Evolutionary conservation across 2,888 invertebrate genomes (phyloP), one percentile per base, ranked within the genome.

Genomic region (Panorpa germanica): DNA sequence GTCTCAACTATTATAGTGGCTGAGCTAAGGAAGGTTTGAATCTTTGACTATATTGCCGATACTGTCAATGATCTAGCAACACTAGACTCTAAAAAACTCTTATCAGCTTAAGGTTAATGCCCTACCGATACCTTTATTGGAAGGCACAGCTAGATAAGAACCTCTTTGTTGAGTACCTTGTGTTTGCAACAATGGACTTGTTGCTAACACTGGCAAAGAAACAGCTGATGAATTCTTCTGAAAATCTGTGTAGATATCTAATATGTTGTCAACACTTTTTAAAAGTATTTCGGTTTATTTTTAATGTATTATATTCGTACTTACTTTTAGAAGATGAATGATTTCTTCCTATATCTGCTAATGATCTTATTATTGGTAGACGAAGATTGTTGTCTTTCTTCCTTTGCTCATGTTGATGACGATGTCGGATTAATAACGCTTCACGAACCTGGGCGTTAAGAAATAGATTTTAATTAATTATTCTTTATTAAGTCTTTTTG

Each of bases 311-410:
- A 32, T 16, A 23, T 31, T 37, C 22, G 25, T 43, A 77, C 85
- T 80, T 61, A 86, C 90, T 90, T 73, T 85, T 88, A 39, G 82
- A 81, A 9, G 90, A 81, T 29, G 93, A 93, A 54, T 91, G 85
- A 55, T 88, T 91, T 38, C 78, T 68, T 40, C 91, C 91, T 45
- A 96, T 96, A 50, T 98, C 96, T 13, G 95, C 90, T 43, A 96
- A 61, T 5, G 93, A 93, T 36, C 96, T 64, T 39, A 91, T 91
- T 31, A 90, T 70, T 17, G 86, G 88, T 37, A 93, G 61, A 39
- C 80, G 66, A 15, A 77, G 73, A 41, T 62, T 61, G 36, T 65
- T 66, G 40, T 65, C 64, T 42, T 74, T 72, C 40, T 70, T 65
- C 43, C 64, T 65, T 44, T 77, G 72, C 45, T 86, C 83, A 49